Evolutionary conservation across 2,797 vertebrate genomes (phyloP).

Genomic region (Falco biarmicus): DNA sequence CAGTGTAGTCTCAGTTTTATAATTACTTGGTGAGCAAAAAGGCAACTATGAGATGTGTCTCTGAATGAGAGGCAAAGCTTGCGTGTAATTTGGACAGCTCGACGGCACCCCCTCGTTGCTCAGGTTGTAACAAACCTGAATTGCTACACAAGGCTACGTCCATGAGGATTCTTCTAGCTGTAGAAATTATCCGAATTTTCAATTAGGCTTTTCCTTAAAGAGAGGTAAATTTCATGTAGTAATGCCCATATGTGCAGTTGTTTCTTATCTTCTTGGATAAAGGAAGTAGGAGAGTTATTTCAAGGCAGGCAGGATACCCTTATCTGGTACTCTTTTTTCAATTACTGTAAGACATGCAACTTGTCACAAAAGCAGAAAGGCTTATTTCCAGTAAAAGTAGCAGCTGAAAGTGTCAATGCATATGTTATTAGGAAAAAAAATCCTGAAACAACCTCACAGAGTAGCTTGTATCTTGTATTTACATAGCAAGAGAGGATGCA

Average conservation of each 20-base stretch:
- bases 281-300: constrained; percentile 40
- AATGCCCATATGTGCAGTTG: neutral
- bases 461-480: neutral
- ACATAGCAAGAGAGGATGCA: neutral
- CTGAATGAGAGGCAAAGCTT: neutral
- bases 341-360: constrained; percentile 8
- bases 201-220: neutral
- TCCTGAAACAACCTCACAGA: neutral
- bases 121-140: neutral
- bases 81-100: neutral
- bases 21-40: neutral
- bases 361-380: neutral
- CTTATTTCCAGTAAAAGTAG: constrained; percentile 16
- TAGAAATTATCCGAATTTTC: neutral
- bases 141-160: neutral
- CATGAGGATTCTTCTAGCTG: neutral
- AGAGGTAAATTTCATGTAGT: neutral
- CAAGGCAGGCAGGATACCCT: constrained; percentile 21
- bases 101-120: neutral
- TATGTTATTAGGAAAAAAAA: neutral
- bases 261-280: constrained; percentile 48
- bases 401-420: neutral
- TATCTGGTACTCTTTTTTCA: constrained; percentile 47
- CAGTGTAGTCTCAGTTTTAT: neutral
- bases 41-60: neutral